phyloP scores from a whole-genome alignment of 2,113 vertebrate genomes.

The Microtus montanus region DNA sequence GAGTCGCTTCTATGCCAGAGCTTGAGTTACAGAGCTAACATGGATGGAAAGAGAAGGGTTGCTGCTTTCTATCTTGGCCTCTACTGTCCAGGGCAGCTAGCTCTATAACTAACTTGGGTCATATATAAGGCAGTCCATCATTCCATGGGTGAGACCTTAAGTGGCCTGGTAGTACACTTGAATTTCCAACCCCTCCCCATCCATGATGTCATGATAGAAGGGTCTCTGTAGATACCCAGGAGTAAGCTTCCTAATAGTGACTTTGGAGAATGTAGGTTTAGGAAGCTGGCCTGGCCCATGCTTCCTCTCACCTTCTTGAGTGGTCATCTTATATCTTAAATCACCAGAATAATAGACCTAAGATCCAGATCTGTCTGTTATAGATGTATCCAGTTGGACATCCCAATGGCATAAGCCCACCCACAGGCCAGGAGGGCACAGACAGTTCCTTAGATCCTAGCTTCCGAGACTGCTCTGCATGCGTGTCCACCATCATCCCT shows the following conservation, averaged over 20 bases:
- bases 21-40: neutral
- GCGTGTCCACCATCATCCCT: neutral
- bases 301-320: neutral
- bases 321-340: neutral
- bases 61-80: neutral
- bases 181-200: neutral
- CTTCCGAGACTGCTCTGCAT: neutral
- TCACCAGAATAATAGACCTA: neutral
- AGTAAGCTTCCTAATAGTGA: neutral
- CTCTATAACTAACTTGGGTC: accelerated
- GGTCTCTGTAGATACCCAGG: neutral
- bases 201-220: neutral
- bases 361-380: neutral
- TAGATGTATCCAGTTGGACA: neutral
- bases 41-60: neutral
- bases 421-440: neutral
- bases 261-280: neutral
- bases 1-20: neutral
- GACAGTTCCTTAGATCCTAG: neutral
- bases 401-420: neutral
- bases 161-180: neutral
- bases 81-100: neutral
- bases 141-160: neutral
- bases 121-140: neutral
- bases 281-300: neutral